phyloP scores from a whole-genome alignment of 2,797 vertebrate species.

The Cossypha heuglini region DNA sequence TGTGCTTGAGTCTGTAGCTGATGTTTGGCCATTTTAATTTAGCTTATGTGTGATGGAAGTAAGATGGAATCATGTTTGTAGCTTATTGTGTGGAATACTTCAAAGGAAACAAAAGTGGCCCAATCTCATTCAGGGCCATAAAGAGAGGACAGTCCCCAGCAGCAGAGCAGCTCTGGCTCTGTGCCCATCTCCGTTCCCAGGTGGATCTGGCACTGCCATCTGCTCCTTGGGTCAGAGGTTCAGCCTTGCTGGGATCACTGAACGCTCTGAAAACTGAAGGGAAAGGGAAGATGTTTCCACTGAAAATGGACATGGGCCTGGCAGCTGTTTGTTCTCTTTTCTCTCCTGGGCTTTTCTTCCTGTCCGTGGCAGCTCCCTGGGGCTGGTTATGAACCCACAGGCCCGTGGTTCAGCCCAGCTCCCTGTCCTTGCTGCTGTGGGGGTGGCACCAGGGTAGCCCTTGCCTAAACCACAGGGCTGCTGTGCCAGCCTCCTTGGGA shows the following conservation, averaged over 20 bases:
- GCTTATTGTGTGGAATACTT: not conserved
- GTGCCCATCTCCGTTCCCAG: not conserved
- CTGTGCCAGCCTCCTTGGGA: not conserved
- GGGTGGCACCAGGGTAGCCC: not conserved
- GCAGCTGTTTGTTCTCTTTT: not conserved
- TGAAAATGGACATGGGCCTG: not conserved
- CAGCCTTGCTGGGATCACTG: not conserved
- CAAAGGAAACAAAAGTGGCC: not conserved
- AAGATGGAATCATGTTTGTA: not conserved
- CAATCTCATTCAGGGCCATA: not conserved
- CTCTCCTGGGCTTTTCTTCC: not conserved
- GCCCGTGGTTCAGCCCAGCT: not conserved
- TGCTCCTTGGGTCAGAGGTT: not conserved
- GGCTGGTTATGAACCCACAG: not conserved
- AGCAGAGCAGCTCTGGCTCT: not conserved
- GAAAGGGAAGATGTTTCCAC: not conserved
- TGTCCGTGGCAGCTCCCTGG: not conserved
- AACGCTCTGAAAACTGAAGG: not conserved
- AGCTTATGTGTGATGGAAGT: not conserved
- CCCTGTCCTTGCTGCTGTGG: not conserved
- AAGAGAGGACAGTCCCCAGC: not conserved
- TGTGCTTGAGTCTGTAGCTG: not conserved
- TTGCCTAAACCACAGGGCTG: not conserved
- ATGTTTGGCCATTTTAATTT: not conserved
- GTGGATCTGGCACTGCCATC: not conserved